Base-by-base conservation (phyloP, 1,140 invertebrate species). In the Drosophila eugracilis region DNA sequence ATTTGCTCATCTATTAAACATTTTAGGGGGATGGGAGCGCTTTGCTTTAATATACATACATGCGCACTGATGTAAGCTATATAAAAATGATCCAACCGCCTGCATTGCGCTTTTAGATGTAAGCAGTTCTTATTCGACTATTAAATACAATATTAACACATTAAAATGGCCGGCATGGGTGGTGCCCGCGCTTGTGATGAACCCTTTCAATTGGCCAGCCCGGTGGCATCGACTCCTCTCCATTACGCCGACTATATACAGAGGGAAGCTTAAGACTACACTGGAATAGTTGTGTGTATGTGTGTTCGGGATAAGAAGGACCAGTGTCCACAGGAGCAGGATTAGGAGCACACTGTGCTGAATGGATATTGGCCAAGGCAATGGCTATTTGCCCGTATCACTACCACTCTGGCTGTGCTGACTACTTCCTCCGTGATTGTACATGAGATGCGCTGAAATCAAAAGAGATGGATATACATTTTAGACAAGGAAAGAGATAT, bases 381-480 rank as follows among this genome's bases (percentile, higher is more conserved):
- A 50, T 57, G 72, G 81, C 54, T 85, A 85, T 86, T 85, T 85
- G 6, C 72, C 66, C 12, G 76, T 34, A 9, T 85, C 80, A 26
- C 60, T 79, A 37, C 72, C 76, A 22, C 81, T 85, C 53, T 75
- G 72, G 48, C 71, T 75, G 32, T 75, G 72, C 47, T 85, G 81
- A 30, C 77, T 85, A 37, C 44, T 53, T 9, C 80, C 81, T n/a
- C 66, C 67, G 26, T 84, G 80, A n/a, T 85, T 85, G 62, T 86
- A 85, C 81, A 85, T 86, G 36, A 85, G 69, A 71, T 86, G 81
- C 1, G 81, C 81, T 85, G 52, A 12, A 63, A 58, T 0, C 12
- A 9, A 49, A 10, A 59, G 57, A 36, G 49, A 57, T 1, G 19
- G 9, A 14, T n/a, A 19, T 32, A 58, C 5, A 34, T 1, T 6